These are phyloP conservation scores for Tautogolabrus adspersus DNA, from an alignment of 2,113 vertebrate species.

Conservation along the genomic window DNA sequence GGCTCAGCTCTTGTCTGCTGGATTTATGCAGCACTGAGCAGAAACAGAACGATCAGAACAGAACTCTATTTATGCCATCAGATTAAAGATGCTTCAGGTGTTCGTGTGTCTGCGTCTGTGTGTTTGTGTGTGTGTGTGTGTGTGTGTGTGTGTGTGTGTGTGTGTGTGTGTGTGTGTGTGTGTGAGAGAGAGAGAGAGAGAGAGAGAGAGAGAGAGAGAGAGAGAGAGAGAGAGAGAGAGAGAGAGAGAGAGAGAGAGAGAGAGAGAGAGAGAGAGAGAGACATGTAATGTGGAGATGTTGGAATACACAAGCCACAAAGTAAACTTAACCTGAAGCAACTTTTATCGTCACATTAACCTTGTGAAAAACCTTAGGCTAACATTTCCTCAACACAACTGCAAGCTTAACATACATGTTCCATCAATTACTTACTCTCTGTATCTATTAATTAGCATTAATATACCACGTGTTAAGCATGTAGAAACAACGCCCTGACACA, in stretches of 20 bases:
- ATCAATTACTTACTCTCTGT: not conserved
- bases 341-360: no score
- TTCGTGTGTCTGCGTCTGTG: slow-evolving; percentile 10
- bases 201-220: no score
- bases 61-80: not conserved
- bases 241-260: no score
- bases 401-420: not conserved
- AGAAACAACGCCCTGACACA: no score
- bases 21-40: slow-evolving; percentile 24
- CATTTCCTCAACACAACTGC: no score
- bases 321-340: no score
- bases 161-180: no score
- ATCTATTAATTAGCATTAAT: not conserved
- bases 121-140: not conserved
- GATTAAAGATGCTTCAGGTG: slow-evolving; percentile 15
- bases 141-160: not conserved
- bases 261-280: no score
- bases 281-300: not conserved
- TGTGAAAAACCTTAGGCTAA: no score
- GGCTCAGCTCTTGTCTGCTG: slow-evolving; percentile 17
- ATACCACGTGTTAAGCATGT: not conserved
- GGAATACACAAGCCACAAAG: not conserved
- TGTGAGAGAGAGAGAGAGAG: no score
- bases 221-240: no score
- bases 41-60: slow-evolving; percentile 1